Evolutionary conservation across 2,888 invertebrate genomes (phyloP), one percentile per base, ranked within the genome.

Genomic region (Pristionchus mayeri): DNA sequence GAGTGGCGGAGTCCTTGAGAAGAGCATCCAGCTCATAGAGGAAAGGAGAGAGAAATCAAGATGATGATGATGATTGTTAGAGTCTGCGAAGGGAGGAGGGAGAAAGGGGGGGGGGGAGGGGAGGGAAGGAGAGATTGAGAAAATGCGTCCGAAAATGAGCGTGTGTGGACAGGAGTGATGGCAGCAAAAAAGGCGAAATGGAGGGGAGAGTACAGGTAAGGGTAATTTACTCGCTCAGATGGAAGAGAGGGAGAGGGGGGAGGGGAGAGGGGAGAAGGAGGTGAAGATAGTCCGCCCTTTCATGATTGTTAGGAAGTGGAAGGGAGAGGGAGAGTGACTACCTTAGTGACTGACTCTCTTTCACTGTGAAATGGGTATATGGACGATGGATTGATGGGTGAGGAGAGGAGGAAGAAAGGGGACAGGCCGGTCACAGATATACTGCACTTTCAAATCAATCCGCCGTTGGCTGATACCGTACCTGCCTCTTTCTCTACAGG

Each of bases 231-330:
- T 71, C 71, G 40, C 21, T 34, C 18, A 13, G 60, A 9, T 27
- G 60, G 11, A 30, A 27, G 7, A 4, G 60, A 60, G 30, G 24
- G 63, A 18, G 63, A 63, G 27, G 63, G 34, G 40, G 24, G 63
- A 63, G 34, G 16, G 16, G 71, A 71, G 71, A 44, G 24, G 40
- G 71, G 40, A 71, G 21, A n/a, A 11, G 24, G 71, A 71, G 71
- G 71, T 71, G 71, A 71, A 71, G 71, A 71, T 71, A 71, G 71
- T n/a, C 71, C 71, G 71, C 71, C 71, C 71, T 71, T 71, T 71
- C 71, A 71, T 71, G 71, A 71, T 71, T 71, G 71, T 71, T 71
- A 71, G 71, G 71, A 71, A 71, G 71, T 71, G 71, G 7, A 40
- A 40, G 18, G 34, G 63, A 37, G 67, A 18, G 67, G n/a, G 40